These are phyloP conservation scores for Dolomedes plantarius DNA, from an alignment of 2,888 invertebrate genomes.

Conservation along the genomic window DNA sequence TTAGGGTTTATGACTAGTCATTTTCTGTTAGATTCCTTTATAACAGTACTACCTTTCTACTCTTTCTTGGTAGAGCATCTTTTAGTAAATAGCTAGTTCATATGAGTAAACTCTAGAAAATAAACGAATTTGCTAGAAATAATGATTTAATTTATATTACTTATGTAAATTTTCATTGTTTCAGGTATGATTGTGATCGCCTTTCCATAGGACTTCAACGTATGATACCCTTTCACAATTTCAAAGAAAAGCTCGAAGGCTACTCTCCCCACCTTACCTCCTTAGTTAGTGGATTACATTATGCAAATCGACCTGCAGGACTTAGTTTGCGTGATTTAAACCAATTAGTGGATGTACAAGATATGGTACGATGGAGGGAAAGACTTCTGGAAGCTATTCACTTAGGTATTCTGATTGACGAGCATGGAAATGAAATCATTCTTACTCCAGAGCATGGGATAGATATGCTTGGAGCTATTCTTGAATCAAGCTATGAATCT, in stretches of 20 bases:
- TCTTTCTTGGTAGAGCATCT: too few relatives aligned
- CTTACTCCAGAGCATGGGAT: conserved; percentile 85
- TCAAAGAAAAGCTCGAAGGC: conserved; percentile 67
- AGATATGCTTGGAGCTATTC: conserved; percentile 86
- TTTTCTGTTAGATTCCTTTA: too few relatives aligned
- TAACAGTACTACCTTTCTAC: too few relatives aligned
- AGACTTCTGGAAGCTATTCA: conserved; percentile 85
- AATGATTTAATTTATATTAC: too few relatives aligned
- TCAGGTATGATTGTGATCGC: conserved; percentile 84
- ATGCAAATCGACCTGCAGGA: conserved; percentile 69
- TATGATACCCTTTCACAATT: conserved; percentile 80
- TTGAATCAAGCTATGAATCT: conserved; percentile 81
- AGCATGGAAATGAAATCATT: conserved; percentile 79
- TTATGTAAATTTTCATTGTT: too few relatives aligned
- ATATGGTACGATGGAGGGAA: conserved; percentile 85
- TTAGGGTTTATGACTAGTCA: too few relatives aligned
- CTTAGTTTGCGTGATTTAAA: conserved; percentile 55
- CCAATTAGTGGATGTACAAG: conserved; percentile 51
- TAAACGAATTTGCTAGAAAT: too few relatives aligned
- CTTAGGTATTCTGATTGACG: conserved; percentile 79
- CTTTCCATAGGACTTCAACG: conserved; percentile 83
- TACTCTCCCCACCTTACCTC: conserved; percentile 73
- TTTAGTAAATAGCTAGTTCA: too few relatives aligned
- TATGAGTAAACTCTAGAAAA: too few relatives aligned
- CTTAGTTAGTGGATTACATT: conserved; percentile 71